A percentile compares a stretch with the other conserved stretches of the same genome.
Conservation (phyloP, 2,113 vertebrate genomes). For the Antechinus stuartii region DNA sequence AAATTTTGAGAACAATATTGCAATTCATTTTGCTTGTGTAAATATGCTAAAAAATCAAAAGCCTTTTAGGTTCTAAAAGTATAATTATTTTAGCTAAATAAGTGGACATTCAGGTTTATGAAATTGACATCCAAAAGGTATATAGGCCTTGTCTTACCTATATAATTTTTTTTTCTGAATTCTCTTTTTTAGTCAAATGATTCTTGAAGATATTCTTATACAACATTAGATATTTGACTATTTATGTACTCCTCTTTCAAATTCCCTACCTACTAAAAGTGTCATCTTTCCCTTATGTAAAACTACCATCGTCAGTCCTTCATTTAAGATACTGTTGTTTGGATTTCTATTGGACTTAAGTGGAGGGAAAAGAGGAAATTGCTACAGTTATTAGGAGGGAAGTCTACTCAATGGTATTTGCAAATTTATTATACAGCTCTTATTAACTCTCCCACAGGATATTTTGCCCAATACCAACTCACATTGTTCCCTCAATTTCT, state of each 20-base stretch:
- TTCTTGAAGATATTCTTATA: not conserved
- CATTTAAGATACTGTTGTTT: not conserved
- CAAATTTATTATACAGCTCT: not conserved
- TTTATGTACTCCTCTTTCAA: not conserved
- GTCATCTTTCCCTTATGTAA: not conserved
- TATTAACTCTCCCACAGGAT: not conserved
- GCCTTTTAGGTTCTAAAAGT: not conserved
- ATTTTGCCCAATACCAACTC: not conserved
- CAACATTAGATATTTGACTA: not conserved
- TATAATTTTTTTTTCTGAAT: not conserved
- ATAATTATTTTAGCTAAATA: not conserved
- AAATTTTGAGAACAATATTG: not conserved
- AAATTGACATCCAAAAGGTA: not conserved
- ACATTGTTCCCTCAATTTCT: not conserved
- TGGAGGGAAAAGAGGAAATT: not conserved
- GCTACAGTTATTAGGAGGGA: not conserved
- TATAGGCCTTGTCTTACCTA: not conserved
- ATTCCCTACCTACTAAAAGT: not conserved
- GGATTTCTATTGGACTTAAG: not conserved
- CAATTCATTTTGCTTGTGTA: not conserved
- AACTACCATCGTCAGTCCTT: slow-evolving; percentile 20
- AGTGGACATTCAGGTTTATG: not conserved
- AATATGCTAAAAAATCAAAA: not conserved
- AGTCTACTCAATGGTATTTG: not conserved
- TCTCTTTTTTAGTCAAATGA: not conserved